Base-by-base conservation (phyloP, 1,140 invertebrate genomes). In the Leucophenga varia region DNA sequence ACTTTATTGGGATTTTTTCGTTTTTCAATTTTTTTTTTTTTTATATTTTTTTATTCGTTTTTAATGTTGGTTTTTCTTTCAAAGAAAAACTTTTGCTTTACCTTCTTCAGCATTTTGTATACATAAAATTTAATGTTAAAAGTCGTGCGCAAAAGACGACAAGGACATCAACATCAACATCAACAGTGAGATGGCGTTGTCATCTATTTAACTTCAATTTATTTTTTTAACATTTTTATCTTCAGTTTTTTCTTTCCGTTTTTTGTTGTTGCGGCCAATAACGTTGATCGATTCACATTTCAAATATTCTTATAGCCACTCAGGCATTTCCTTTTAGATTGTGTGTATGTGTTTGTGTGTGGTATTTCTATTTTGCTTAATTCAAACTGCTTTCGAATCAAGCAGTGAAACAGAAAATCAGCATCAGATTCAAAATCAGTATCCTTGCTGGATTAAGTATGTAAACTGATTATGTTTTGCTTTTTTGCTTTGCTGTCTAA, bases 121-220 rank as follows among this genome's bases (percentile, higher is more conserved):
- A 43, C 50, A 56, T 64, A 56, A 61, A 52, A 55, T 65, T 59
- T 63, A 67, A 67, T 63, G 63, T 51, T 53, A 59, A 59, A 25
- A 49, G 64, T 68, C 63, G n/a, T n/a, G n/a, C n/a, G n/a, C n/a
- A n/a, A n/a, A n/a, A n/a, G n/a, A n/a, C n/a, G n/a, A n/a, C n/a
- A n/a, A n/a, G n/a, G n/a, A n/a, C n/a, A n/a, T n/a, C n/a, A n/a
- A n/a, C n/a, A n/a, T n/a, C n/a, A n/a, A n/a, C n/a, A n/a, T n/a
- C n/a, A n/a, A n/a, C n/a, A n/a, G n/a, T n/a, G n/a, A n/a, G n/a
- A n/a, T n/a, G n/a, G n/a, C n/a, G n/a, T n/a, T n/a, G 56, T 67
- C 63, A 50, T 55, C 63, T 67, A 67, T 67, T 67, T 67, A 67
- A 67, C 55, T 63, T 67, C 63, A 63, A 67, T 67, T 67, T 67